A percentile compares a stretch with the other conserved stretches of the same genome.
These are phyloP conservation scores for Orthosia gothica DNA, from an alignment of 2,888 invertebrate genomes.

Conservation along the genomic window DNA sequence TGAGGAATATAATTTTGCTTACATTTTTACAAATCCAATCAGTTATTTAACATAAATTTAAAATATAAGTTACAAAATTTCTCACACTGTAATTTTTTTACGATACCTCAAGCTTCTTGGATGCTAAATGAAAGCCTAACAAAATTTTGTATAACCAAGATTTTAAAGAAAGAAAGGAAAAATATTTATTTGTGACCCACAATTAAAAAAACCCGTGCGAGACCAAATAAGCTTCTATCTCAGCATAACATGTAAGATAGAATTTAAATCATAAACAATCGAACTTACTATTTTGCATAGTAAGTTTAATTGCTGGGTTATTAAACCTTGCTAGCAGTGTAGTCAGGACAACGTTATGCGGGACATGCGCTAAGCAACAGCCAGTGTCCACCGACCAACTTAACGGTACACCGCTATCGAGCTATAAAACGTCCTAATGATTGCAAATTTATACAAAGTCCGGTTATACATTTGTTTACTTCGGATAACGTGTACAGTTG, in stretches of 20 bases:
- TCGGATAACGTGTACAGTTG: constrained; percentile 49
- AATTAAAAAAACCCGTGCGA: too few relatives aligned
- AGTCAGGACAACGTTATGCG: constrained; percentile 64
- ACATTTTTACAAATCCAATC: neutral
- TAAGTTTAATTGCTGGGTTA: constrained; percentile 5
- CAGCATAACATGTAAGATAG: neutral
- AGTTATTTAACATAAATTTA: neutral
- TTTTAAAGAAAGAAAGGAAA: neutral
- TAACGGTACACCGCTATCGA: constrained; percentile 61
- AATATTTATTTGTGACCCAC: too few relatives aligned
- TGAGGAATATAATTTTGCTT: neutral
- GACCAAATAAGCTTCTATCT: too few relatives aligned
- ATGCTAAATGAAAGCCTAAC: neutral
- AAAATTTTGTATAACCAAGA: neutral
- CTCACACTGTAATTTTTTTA: neutral
- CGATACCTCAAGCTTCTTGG: neutral
- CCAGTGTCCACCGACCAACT: constrained; percentile 38
- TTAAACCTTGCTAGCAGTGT: constrained; percentile 58
- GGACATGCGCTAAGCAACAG: constrained; percentile 59
- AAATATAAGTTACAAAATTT: neutral
- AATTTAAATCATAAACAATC: neutral
- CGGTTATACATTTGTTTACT: constrained; percentile 62
- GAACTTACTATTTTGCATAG: neutral
- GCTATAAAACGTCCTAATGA: constrained; percentile 56
- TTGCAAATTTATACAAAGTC: constrained; percentile 68